Conservation (phyloP, 2,797 vertebrate species). For the Echiichthys vipera region DNA sequence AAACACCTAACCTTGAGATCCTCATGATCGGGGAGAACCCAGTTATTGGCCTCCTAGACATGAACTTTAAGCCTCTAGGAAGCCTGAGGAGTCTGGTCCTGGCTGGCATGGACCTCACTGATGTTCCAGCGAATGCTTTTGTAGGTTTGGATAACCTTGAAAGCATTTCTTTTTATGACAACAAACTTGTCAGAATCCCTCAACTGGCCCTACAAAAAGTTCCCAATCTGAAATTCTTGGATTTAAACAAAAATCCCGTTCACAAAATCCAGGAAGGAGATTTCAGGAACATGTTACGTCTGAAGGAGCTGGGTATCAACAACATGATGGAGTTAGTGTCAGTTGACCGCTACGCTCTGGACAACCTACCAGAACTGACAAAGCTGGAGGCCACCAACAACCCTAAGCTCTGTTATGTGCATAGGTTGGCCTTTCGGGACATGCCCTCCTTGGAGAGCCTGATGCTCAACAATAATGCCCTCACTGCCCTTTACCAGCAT, state of each 20-base stretch:
- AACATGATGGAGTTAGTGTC: conserved; percentile 98
- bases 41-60: conserved; percentile 94
- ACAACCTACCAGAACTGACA: conserved; percentile 97
- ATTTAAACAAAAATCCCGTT: conserved; percentile 98
- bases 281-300: conserved; percentile 94
- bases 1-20: conserved; percentile 96
- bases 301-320: conserved; percentile 98
- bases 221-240: conserved; percentile 96
- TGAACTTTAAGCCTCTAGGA: conserved; percentile 94
- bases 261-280: conserved; percentile 97
- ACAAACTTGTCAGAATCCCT: conserved; percentile 92
- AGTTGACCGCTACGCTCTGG: conserved; percentile 92
- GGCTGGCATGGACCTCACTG: conserved; percentile 97
- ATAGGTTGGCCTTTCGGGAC: conserved; percentile 92
- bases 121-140: conserved; percentile 94
- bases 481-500: conserved; percentile 94
- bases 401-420: conserved; percentile 94
- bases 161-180: conserved; percentile 98
- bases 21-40: conserved; percentile 99
- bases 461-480: conserved; percentile 98
- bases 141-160: conserved; percentile 96
- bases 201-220: conserved; percentile 95
- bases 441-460: conserved; percentile 95
- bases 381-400: conserved; percentile 99
- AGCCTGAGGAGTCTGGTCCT: conserved; percentile 95